Conservation (phyloP, 2,888 invertebrate genomes). For the Mesochorus sp. region DNA sequence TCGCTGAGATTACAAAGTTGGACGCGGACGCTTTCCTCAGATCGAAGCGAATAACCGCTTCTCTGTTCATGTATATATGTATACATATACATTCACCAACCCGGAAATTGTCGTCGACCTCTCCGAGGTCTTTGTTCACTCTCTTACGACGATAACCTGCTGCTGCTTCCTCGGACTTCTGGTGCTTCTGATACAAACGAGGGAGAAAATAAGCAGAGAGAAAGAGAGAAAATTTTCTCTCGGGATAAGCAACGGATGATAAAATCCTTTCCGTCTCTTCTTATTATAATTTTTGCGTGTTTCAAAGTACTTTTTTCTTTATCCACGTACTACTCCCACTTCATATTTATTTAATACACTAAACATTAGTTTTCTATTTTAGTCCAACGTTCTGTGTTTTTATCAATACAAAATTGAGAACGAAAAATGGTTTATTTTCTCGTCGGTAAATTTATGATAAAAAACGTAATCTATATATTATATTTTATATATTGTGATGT, state of each 20-base stretch:
- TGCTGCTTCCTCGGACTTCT: conserved; percentile 41
- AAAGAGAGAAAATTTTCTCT: conserved; percentile 38
- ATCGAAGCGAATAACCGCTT: conserved; percentile 35
- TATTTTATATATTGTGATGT: too few relatives aligned
- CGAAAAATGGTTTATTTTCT: too few relatives aligned
- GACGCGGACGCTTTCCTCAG: conserved; percentile 27
- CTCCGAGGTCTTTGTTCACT: conserved; percentile 28
- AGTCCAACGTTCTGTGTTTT: too few relatives aligned
- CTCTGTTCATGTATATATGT: neutral
- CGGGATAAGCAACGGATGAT: conserved; percentile 38
- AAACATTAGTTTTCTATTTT: too few relatives aligned
- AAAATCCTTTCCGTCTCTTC: conserved; percentile 49
- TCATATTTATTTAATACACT: too few relatives aligned
- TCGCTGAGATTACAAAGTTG: too few relatives aligned
- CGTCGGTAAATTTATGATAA: too few relatives aligned
- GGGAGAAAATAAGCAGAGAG: conserved; percentile 7
- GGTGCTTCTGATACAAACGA: conserved; percentile 20
- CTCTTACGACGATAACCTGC: conserved; percentile 48
- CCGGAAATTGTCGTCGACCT: conserved; percentile 55
- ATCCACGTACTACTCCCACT: too few relatives aligned
- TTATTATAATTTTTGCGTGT: too few relatives aligned
- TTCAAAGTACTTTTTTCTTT: too few relatives aligned
- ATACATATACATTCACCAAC: conserved; percentile 25
- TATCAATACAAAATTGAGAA: too few relatives aligned
- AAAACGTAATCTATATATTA: too few relatives aligned